phyloP scores from a whole-genome alignment of 1,140 invertebrate genomes.

The Pseudomyrmex gracilis region DNA sequence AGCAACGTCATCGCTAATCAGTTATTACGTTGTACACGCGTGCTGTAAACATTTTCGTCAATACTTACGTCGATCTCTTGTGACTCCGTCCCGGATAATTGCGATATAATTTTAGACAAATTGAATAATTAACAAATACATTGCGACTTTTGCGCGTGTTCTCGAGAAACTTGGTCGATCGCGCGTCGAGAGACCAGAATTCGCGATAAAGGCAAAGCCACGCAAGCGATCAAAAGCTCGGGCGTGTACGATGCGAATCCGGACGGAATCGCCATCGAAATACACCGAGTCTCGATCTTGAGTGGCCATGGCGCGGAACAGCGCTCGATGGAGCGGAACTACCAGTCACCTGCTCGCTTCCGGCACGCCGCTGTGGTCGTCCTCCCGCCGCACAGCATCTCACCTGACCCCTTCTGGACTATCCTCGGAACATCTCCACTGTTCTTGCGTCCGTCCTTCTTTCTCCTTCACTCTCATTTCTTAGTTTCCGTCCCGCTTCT shows the following conservation, averaged over 20 bases:
- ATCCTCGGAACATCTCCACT: slow-evolving; percentile 55
- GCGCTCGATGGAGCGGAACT: slow-evolving; percentile 85
- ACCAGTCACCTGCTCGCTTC: slow-evolving; percentile 85
- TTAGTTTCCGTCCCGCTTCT: slow-evolving; percentile 50
- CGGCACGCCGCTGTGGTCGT: slow-evolving; percentile 80
- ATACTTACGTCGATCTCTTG: slow-evolving; percentile 8
- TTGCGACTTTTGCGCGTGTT: background rate
- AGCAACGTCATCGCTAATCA: background rate
- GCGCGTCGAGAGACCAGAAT: background rate
- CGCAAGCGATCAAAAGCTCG: slow-evolving; percentile 46
- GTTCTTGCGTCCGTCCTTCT: slow-evolving; percentile 39
- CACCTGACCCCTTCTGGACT: slow-evolving; percentile 65
- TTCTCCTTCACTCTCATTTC: slow-evolving; percentile 34
- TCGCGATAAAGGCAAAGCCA: slow-evolving; percentile 3
- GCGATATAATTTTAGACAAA: background rate
- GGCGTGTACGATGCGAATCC: slow-evolving; percentile 62
- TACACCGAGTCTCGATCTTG: slow-evolving; percentile 81
- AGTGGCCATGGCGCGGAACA: slow-evolving; percentile 84
- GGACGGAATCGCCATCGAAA: slow-evolving; percentile 74
- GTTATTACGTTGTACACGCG: no score
- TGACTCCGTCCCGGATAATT: background rate
- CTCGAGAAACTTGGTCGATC: background rate
- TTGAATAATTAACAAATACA: background rate
- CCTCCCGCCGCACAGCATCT: slow-evolving; percentile 63
- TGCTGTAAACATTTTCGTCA: no score